phyloP scores from a whole-genome alignment of 2,113 vertebrate species.

The Stegostoma tigrinum region DNA sequence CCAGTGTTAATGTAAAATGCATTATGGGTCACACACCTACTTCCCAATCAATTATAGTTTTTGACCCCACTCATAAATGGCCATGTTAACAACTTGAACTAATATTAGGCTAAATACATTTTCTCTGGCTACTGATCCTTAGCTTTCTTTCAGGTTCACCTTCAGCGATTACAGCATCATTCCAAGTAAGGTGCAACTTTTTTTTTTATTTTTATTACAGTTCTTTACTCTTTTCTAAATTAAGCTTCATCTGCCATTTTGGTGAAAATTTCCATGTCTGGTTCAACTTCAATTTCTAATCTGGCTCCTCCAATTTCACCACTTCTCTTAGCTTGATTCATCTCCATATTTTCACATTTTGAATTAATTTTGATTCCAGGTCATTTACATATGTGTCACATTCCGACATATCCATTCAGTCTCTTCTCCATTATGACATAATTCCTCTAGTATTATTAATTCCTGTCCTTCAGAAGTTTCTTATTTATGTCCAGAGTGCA shows the following conservation, averaged over 20 bases:
- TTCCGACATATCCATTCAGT: background rate
- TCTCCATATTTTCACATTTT: background rate
- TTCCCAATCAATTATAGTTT: background rate
- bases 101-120: background rate
- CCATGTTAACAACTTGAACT: background rate
- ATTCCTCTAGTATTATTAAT: background rate
- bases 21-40: background rate
- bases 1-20: background rate
- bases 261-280: background rate
- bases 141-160: background rate
- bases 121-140: no score
- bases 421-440: background rate
- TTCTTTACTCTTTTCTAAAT: background rate
- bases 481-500: no score
- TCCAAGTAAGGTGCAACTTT: background rate
- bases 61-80: background rate
- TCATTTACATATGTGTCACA: background rate
- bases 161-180: background rate
- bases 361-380: background rate
- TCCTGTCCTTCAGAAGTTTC: no score
- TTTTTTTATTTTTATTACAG: background rate
- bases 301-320: background rate
- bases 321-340: background rate
- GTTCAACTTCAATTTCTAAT: background rate
- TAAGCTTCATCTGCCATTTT: background rate